Base-by-base conservation (phyloP, 1,140 invertebrate genomes). In the Drosophila pseudoobscura region DNA sequence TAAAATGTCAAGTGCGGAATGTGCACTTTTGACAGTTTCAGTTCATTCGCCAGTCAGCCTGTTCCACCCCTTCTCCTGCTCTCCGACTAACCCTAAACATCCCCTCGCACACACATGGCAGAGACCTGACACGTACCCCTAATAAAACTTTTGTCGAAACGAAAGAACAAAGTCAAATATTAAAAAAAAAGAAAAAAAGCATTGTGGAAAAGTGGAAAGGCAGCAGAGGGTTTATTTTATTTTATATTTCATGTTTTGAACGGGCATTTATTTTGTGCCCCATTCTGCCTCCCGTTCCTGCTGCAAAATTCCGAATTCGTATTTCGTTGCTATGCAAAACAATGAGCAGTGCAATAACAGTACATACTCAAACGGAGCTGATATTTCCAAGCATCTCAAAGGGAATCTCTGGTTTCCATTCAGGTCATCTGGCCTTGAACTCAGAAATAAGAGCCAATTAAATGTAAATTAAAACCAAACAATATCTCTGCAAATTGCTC, bases 1-100 rank as follows among this genome's bases (percentile, higher is more conserved):
- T 69, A 78, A 90, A 82, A 89, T 89, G 87, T 89, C 87, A 89
- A 90, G 78, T 87, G 78, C 71, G 87, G 87, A 79, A 89, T 89
- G 87, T 89, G 85, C 87, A 89, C 87, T 89, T 89, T 87, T 89
- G 87, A 89, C 87, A 89, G 87, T 90, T 89, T 90, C 84, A 88
- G 84, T 88, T 90, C 82, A 79, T 79, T 79, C 77, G 77, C 54
- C 68, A 76, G 63, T 63, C 78, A 72, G 20, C 35, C 35, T 61
- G 52, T 41, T 46, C 56, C 66, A 29, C 15, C 56, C 57, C 39
- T 39, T 41, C 17, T 7, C 43, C 54, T 31, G 17, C 51, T 22
- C 11, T 54, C 68, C 8, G 31, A 8, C 31, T 31, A 84, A 79
- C 80, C 76, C 72, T 59, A 82, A 82, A 79, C 72, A 79, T 70